Percentiles rank a stretch among this genome's conserved stretches.
phyloP scores from a whole-genome alignment of 2,888 invertebrate genomes.

The Caenorhabditis sp. region DNA sequence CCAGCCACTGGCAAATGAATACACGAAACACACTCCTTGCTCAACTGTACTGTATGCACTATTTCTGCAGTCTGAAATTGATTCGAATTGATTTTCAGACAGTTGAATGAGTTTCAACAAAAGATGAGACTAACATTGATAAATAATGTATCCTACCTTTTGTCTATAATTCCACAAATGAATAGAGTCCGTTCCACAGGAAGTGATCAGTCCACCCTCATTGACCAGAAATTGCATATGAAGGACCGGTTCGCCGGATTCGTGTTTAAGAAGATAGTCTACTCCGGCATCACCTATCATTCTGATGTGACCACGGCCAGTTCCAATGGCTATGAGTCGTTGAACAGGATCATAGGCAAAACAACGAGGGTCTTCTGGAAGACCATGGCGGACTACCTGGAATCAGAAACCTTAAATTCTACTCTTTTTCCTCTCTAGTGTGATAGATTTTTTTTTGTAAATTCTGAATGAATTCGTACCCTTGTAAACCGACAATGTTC shows the following conservation, averaged over 20 bases:
- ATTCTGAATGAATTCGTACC: too few relatives aligned
- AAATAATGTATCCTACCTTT: too few relatives aligned
- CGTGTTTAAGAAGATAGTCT: constrained; percentile 94
- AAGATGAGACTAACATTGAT: too few relatives aligned
- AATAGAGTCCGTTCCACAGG: constrained; percentile 95
- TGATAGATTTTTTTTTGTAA: too few relatives aligned
- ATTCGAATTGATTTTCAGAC: too few relatives aligned
- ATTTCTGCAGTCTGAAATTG: constrained; percentile 85
- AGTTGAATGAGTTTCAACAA: too few relatives aligned
- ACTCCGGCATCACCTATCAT: constrained; percentile 90
- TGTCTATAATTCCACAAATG: constrained; percentile 96
- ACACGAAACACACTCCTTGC: constrained; percentile 90
- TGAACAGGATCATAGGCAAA: constrained; percentile 99
- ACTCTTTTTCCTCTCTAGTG: too few relatives aligned
- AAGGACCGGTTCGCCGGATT: constrained; percentile 88
- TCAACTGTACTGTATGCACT: constrained; percentile 97
- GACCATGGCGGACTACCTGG: constrained; percentile 92
- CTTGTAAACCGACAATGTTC: constrained; percentile 77
- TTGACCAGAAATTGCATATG: constrained; percentile 96
- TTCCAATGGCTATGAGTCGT: constrained; percentile 96
- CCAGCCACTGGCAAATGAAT: constrained; percentile 96
- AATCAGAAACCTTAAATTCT: too few relatives aligned
- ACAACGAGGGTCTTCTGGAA: constrained; percentile 97
- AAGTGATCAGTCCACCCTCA: constrained; percentile 96
- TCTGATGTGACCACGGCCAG: constrained; percentile 84